Evolutionary conservation across 2,888 invertebrate genomes (phyloP).

Genomic region (Zelleria hepariella): DNA sequence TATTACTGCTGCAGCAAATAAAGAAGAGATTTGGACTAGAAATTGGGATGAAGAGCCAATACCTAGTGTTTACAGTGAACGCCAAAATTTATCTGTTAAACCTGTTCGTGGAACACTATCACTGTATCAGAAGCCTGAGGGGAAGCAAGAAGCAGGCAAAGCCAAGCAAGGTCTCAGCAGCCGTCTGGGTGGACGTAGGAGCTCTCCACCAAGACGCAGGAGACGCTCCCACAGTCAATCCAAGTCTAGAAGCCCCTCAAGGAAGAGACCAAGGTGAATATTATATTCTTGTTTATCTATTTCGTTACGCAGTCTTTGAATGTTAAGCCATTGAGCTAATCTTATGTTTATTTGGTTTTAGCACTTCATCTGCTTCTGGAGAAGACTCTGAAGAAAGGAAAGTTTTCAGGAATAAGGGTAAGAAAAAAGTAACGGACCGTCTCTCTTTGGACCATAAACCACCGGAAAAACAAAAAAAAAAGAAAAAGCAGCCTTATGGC

Average conservation of each 20-base stretch:
- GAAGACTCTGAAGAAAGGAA: constrained; percentile 70
- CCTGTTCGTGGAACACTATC: constrained; percentile 71
- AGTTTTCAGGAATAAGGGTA: constrained; percentile 42
- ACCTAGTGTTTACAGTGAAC: constrained; percentile 88
- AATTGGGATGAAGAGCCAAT: constrained; percentile 97
- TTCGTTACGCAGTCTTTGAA: too few relatives aligned
- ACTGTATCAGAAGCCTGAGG: constrained; percentile 71
- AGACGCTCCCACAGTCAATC: constrained; percentile 51
- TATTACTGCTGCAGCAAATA: constrained; percentile 90
- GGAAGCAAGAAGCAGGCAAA: constrained; percentile 32
- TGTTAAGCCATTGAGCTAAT: neutral
- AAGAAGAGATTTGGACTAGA: constrained; percentile 88
- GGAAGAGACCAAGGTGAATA: constrained; percentile 59
- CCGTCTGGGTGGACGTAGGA: constrained; percentile 37
- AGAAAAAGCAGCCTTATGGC: constrained; percentile 75
- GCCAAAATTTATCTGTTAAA: constrained; percentile 76
- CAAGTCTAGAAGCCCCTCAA: constrained; percentile 61
- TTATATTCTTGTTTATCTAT: neutral
- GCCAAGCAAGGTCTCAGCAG: constrained; percentile 28
- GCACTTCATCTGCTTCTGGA: constrained; percentile 66
- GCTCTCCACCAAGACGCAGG: constrained; percentile 47
- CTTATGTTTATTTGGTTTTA: constrained; percentile 29
- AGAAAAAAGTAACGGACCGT: constrained; percentile 72
- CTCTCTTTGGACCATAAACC: constrained; percentile 62
- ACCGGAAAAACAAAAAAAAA: constrained; percentile 59